Evolutionary conservation across 2,888 invertebrate genomes (phyloP), one percentile per base, ranked within the genome.

Genomic region (Oxycera nigricornis): DNA sequence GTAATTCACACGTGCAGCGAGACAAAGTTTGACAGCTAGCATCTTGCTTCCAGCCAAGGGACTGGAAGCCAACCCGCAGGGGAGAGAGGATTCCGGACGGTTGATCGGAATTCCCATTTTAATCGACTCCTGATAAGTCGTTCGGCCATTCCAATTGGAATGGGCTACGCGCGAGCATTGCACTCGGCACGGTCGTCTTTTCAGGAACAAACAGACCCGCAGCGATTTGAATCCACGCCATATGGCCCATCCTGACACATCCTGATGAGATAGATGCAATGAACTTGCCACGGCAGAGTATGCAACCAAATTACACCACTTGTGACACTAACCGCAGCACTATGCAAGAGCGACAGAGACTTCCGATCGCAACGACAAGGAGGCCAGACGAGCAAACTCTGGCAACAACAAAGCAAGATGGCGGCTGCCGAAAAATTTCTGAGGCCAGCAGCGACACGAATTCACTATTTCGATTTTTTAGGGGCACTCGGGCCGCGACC

Each of bases 361-460:
- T 28, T 11, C 9, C 55, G 14, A 4, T n/a, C 50, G 55, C 26
- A 3, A 24, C 17, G 31, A 41, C 65, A 24, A 41, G 35, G 65
- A 39, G 9, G 39, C 41, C 30, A 46, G 72, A 62, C 61, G 62
- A 35, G 4, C n/a, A n/a, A n/a, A n/a, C 14, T 52, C 2, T 30
- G 62, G 67, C 77, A 77, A 77, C 72, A 77, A 77, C 76, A 79
- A 74, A 81, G 81, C 83, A 83, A 79, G 82, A 83, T 82, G 81
- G 81, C 80, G 80, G 82, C 83, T 83, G 78, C 77, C 80, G 72
- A 80, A 79, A 79, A 78, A 77, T 78, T 77, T 79, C 80, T 79
- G 79, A 41, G 52, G 62, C 73, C 62, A 75, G 57, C 72, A 9
- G 22, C 31, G 72, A 76, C 75, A 76, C 75, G 76, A 75, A 75